These are phyloP conservation scores for Mesocricetus auratus DNA, from an alignment of 2,113 vertebrate genomes.

Conservation along the genomic window DNA sequence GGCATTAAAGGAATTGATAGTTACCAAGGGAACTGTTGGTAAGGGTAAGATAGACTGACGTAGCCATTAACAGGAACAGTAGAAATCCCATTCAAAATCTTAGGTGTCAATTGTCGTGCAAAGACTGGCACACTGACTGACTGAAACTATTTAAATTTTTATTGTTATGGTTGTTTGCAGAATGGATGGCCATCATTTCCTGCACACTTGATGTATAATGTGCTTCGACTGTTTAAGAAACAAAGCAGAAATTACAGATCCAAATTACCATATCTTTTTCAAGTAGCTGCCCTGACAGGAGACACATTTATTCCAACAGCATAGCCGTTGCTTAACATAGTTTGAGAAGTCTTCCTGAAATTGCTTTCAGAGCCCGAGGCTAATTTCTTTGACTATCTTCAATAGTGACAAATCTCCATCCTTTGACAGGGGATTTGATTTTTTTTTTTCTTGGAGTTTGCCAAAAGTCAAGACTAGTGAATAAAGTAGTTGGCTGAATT, in stretches of 20 bases:
- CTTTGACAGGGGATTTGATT: slow-evolving; percentile 70
- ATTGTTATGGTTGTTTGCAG: background rate
- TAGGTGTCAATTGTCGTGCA: background rate
- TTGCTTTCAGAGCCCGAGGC: slow-evolving; percentile 78
- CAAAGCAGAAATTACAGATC: slow-evolving; percentile 63
- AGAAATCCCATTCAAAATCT: background rate
- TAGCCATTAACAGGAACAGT: background rate
- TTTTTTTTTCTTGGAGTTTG: slow-evolving; percentile 64
- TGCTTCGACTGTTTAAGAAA: slow-evolving; percentile 59
- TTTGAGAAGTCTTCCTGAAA: slow-evolving; percentile 73
- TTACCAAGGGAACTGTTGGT: slow-evolving; percentile 13
- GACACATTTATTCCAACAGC: slow-evolving; percentile 35
- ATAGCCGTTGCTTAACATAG: slow-evolving; percentile 54
- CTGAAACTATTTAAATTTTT: slow-evolving; percentile 32
- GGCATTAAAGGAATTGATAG: background rate
- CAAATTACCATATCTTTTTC: slow-evolving; percentile 63
- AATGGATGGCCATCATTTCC: slow-evolving; percentile 52
- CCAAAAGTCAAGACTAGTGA: slow-evolving; percentile 67
- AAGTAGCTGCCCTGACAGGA: slow-evolving; percentile 41
- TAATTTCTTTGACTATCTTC: slow-evolving; percentile 74
- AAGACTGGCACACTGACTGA: background rate
- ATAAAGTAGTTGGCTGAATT: slow-evolving; percentile 70
- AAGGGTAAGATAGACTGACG: background rate
- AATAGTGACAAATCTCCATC: slow-evolving; percentile 71
- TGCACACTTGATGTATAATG: slow-evolving; percentile 1